Evolutionary conservation across 2,888 invertebrate species (phyloP).

Genomic region (Sylvicola cinctus): DNA sequence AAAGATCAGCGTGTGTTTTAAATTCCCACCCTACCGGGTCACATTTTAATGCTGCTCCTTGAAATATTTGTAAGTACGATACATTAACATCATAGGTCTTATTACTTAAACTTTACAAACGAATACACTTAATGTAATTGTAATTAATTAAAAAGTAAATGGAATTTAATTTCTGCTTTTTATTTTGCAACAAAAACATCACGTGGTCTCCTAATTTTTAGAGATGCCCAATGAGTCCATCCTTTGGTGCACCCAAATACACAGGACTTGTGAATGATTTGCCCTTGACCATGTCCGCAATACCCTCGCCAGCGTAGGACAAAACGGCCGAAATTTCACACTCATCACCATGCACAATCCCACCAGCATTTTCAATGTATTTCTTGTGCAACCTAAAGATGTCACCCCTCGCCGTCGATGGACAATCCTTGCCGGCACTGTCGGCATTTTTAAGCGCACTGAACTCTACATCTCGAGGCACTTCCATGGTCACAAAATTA

Average conservation of each 20-base stretch:
- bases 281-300: background rate
- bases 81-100: too few relatives aligned
- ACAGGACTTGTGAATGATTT: slow-evolving; percentile 4
- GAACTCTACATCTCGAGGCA: slow-evolving; percentile 80
- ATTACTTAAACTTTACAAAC: too few relatives aligned
- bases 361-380: slow-evolving; percentile 67
- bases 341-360: slow-evolving; percentile 39
- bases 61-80: too few relatives aligned
- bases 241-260: background rate
- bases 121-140: too few relatives aligned
- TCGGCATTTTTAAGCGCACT: slow-evolving; percentile 93
- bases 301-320: slow-evolving; percentile 76
- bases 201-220: too few relatives aligned
- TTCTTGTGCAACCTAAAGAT: slow-evolving; percentile 55
- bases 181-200: too few relatives aligned
- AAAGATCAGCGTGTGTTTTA: too few relatives aligned
- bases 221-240: too few relatives aligned
- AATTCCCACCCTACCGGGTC: too few relatives aligned
- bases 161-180: too few relatives aligned
- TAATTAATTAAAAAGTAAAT: too few relatives aligned
- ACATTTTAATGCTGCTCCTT: too few relatives aligned
- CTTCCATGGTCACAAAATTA: slow-evolving; percentile 84
- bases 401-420: slow-evolving; percentile 65
- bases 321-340: slow-evolving; percentile 83
- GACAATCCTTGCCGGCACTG: slow-evolving; percentile 70